Evolutionary conservation across 2,113 vertebrate genomes (phyloP).

Genomic region (Phyllostomus hastatus): DNA sequence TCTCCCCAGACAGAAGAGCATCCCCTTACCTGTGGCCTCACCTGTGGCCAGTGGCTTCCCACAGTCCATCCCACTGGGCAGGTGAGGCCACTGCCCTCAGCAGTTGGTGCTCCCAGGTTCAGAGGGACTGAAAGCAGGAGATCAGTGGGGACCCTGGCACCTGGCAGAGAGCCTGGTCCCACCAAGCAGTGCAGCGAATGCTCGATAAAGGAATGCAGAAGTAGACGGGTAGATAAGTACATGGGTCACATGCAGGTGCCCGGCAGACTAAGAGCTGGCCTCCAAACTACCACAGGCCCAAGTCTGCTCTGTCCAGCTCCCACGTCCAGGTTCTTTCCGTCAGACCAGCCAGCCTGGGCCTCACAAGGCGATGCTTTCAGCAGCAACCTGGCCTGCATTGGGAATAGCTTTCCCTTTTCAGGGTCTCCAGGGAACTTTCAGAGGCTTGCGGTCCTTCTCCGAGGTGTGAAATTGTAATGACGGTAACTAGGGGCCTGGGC

Average conservation of each 20-base stretch:
- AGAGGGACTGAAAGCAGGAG: not conserved
- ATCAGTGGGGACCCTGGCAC: fast-evolving
- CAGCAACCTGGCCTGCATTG: not conserved
- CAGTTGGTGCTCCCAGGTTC: not conserved
- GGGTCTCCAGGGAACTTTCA: not conserved
- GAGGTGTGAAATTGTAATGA: not conserved
- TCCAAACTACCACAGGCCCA: not conserved
- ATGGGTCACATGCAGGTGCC: no score
- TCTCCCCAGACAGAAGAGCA: not conserved
- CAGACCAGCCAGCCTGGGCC: not conserved
- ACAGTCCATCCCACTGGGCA: fast-evolving
- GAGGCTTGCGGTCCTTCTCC: not conserved
- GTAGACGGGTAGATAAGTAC: fast-evolving
- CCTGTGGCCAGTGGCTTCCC: fast-evolving
- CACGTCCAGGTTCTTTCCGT: not conserved
- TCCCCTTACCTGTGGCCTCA: not conserved
- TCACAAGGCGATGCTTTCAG: not conserved
- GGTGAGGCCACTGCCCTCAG: not conserved
- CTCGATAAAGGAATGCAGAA: not conserved
- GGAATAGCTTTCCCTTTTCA: not conserved
- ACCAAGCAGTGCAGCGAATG: fast-evolving
- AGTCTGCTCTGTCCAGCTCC: not conserved
- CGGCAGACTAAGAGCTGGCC: not conserved
- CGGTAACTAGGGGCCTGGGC: not conserved
- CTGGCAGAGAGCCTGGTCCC: not conserved